phyloP scores from a whole-genome alignment of 2,113 vertebrate genomes.

The Merops nubicus region DNA sequence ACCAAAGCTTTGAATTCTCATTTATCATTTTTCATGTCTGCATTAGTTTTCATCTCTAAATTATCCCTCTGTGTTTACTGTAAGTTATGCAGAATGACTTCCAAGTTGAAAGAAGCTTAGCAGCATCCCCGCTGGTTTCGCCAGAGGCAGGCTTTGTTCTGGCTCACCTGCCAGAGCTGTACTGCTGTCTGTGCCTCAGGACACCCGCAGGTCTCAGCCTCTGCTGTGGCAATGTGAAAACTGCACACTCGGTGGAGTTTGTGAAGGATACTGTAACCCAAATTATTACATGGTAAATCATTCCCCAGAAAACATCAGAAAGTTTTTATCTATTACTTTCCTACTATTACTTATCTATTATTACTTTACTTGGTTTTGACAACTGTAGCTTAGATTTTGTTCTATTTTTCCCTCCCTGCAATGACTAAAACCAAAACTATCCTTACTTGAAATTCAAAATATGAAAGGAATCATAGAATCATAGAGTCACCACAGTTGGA shows the following conservation, averaged over 20 bases:
- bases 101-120: not conserved
- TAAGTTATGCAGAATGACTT: slow-evolving; percentile 16
- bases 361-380: not conserved
- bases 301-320: not conserved
- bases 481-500: too few species aligned
- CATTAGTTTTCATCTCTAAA: not conserved
- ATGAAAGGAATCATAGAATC: not conserved
- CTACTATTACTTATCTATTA: not conserved
- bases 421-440: not conserved
- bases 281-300: not conserved
- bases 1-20: not conserved
- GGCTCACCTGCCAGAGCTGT: slow-evolving; percentile 28
- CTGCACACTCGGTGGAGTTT: not conserved
- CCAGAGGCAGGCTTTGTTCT: slow-evolving; percentile 44
- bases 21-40: not conserved
- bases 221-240: fast-evolving
- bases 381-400: not conserved
- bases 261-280: not conserved
- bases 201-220: not conserved
- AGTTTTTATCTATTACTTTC: not conserved
- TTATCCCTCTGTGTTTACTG: not conserved
- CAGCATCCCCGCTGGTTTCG: slow-evolving; percentile 1
- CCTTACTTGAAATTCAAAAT: not conserved
- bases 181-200: not conserved
- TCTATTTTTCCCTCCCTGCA: not conserved